Evolutionary conservation across 1,140 invertebrate genomes (phyloP), one percentile per base, ranked within the genome.

Genomic region (Laodelphax striatellus): DNA sequence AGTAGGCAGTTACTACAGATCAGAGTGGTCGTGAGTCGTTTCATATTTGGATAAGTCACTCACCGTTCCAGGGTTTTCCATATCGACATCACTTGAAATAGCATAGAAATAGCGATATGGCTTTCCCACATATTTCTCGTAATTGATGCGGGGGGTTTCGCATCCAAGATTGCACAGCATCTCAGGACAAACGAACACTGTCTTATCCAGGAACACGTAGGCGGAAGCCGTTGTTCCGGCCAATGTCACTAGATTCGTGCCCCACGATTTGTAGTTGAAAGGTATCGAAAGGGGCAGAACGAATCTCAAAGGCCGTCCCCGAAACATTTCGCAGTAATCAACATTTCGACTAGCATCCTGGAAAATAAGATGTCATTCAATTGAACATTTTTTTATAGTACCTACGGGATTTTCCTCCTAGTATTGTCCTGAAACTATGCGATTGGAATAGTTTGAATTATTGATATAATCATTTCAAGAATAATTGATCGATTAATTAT

Each of bases 81-180:
- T 73, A 70, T 92, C 89, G 2, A 92, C 87, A 72, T 93, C 90
- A 13, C 87, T 86, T 62, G 88, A 90, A 50, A 93, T 92, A 0
- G 88, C 90, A 68, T 94, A 95, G 70, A 93, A 94, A 71, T 88
- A 94, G 58, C 82, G 77, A 70, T 95, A 94, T 8, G 70, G 67
- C 60, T 70, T 75, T 66, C 88, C 88, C 57, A 85, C 79, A 71
- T 76, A 77, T 14, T 69, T 67, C 21, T 85, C 80, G 61, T 89
- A 88, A 75, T 92, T 84, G 55, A 94, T 84, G 52, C 84, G 77
- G 0, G 92, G 91, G 0, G 90, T 88, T 73, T 93, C 90, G 67
- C 89, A 90, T 13, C 89, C 89, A 52, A 88, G 69, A 64, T 88
- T 76, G 53, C 83, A 86, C 0, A 93, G 69, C 42, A 82, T 68